These are phyloP conservation scores for Caradrina clavipalpis DNA, from an alignment of 2,888 invertebrate species.

Conservation along the genomic window DNA sequence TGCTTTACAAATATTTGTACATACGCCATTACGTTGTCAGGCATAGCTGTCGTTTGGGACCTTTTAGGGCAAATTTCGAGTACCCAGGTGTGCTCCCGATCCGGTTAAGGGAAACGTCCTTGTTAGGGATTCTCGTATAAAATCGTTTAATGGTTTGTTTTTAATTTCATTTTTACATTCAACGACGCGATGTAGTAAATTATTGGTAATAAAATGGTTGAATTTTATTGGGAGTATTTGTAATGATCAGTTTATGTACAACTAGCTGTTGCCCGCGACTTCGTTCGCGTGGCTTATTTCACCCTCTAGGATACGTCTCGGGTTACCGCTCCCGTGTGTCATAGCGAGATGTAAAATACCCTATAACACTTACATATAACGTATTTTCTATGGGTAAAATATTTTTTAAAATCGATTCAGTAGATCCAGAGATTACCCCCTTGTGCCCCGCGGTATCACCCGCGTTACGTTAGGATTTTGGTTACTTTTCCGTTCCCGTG, in stretches of 20 bases:
- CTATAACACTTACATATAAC: too few species aligned
- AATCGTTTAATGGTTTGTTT: conserved; percentile 91
- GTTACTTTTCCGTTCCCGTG: too few species aligned
- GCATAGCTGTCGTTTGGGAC: conserved; percentile 85
- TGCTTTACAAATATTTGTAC: conserved; percentile 41
- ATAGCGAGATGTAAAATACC: too few species aligned
- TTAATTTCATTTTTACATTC: conserved; percentile 89
- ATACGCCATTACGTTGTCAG: conserved; percentile 70
- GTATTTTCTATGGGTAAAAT: too few species aligned
- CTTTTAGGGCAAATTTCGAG: conserved; percentile 89
- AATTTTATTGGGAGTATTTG: conserved; percentile 81
- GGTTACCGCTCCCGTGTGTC: too few species aligned
- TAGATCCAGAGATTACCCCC: too few species aligned
- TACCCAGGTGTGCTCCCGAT: conserved; percentile 91
- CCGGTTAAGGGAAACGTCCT: conserved; percentile 91
- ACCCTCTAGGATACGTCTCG: too few species aligned
- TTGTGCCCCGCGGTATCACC: too few species aligned
- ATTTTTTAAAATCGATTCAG: too few species aligned
- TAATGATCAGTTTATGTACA: conserved; percentile 76
- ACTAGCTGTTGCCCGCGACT: too few species aligned
- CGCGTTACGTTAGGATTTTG: too few species aligned
- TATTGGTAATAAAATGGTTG: conserved; percentile 84
- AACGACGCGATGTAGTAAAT: conserved; percentile 83
- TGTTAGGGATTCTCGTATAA: conserved; percentile 90
- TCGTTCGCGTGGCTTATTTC: too few species aligned